These are phyloP conservation scores for Zaprionus kolodkinae DNA, from an alignment of 1,140 invertebrate species.

Conservation along the genomic window DNA sequence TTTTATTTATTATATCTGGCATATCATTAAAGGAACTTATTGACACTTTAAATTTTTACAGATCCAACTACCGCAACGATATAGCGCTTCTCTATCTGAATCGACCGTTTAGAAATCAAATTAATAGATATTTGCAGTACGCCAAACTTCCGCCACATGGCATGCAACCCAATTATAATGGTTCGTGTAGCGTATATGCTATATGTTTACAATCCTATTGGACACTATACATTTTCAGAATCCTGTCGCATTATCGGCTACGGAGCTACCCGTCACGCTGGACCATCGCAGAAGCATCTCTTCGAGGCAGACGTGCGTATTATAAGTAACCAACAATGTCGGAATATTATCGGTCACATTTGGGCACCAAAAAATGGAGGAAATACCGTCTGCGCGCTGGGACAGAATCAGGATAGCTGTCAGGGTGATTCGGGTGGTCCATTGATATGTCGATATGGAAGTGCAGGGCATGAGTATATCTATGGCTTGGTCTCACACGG, in stretches of 20 bases:
- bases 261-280: conserved; percentile 70
- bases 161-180: conserved; percentile 62
- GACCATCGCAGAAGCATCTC: conserved; percentile 60
- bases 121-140: conserved; percentile 40
- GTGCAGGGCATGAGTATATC: conserved; percentile 59
- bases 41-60: conserved; percentile 10
- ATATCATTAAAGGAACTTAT: background rate
- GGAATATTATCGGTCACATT: conserved; percentile 70
- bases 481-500: conserved; percentile 79
- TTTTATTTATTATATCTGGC: no score
- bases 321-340: conserved; percentile 68
- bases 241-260: conserved; percentile 79
- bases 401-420: conserved; percentile 74
- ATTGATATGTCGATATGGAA: conserved; percentile 67
- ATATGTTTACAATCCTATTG: background rate
- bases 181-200: conserved; percentile 27
- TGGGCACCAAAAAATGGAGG: conserved; percentile 76
- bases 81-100: conserved; percentile 68
- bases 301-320: conserved; percentile 68
- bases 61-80: conserved; percentile 75
- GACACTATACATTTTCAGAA: conserved; percentile 18
- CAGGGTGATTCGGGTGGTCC: conserved; percentile 82
- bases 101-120: conserved; percentile 31
- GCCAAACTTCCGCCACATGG: conserved; percentile 62
- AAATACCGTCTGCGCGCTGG: conserved; percentile 75